Percentiles rank a stretch among this genome's conserved stretches.
phyloP scores from a whole-genome alignment of 2,797 vertebrate genomes.

The Ispidina picta region DNA sequence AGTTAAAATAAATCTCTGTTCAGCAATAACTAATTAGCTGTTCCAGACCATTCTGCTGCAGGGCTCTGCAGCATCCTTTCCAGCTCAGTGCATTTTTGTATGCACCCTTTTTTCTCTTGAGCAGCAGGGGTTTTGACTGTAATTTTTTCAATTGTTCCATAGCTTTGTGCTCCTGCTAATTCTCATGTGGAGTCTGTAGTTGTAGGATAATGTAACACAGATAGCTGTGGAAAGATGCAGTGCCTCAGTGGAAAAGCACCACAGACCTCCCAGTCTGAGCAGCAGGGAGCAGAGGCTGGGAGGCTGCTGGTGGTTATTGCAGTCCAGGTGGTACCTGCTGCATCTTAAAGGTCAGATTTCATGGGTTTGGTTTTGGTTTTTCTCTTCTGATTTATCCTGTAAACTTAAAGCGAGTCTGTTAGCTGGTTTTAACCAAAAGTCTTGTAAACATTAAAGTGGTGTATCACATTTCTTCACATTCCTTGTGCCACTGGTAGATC shows the following conservation, averaged over 20 bases:
- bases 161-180: background rate
- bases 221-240: background rate
- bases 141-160: slow-evolving; percentile 13
- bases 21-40: slow-evolving; percentile 43
- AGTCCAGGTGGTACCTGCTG: background rate
- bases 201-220: background rate
- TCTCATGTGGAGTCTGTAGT: background rate
- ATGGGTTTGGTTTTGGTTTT: background rate
- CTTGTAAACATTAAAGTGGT: background rate
- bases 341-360: background rate
- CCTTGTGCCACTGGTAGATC: background rate
- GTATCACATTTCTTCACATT: background rate
- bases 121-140: background rate
- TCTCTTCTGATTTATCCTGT: background rate
- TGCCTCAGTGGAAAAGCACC: background rate
- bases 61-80: background rate
- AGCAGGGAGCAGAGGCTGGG: background rate
- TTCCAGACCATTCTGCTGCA: slow-evolving; percentile 45
- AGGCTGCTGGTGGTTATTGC: background rate
- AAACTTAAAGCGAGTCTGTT: background rate
- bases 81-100: slow-evolving; percentile 22
- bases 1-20: background rate
- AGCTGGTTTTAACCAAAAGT: background rate
- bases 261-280: background rate
- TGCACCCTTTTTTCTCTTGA: slow-evolving; percentile 29